These are phyloP conservation scores for Cynaeus angustus DNA, from an alignment of 2,888 invertebrate genomes.

Conservation along the genomic window DNA sequence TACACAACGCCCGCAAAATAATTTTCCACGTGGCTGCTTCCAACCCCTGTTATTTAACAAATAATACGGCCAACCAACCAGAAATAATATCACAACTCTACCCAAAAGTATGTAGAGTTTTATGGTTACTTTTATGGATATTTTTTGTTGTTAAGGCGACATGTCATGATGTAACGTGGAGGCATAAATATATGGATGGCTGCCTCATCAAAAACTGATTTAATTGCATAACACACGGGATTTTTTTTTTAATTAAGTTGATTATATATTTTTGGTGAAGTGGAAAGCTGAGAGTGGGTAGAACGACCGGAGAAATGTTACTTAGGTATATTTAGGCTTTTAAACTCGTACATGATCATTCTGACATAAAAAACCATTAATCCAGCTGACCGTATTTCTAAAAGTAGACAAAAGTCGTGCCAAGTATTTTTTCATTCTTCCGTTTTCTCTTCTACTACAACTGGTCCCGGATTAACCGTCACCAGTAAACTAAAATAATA, in stretches of 20 bases:
- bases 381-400: no score
- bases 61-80: slow-evolving; percentile 68
- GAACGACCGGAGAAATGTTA: no score
- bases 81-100: slow-evolving; percentile 62
- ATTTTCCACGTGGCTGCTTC: slow-evolving; percentile 67
- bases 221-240: slow-evolving; percentile 3
- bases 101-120: slow-evolving; percentile 30
- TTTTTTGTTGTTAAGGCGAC: slow-evolving; percentile 15
- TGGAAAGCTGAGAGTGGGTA: neutral
- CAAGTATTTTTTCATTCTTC: neutral
- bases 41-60: slow-evolving; percentile 67
- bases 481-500: slow-evolving; percentile 32
- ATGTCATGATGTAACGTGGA: slow-evolving; percentile 13
- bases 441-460: neutral
- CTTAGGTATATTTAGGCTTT: no score
- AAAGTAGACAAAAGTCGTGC: no score
- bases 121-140: slow-evolving; percentile 25
- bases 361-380: no score
- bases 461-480: neutral
- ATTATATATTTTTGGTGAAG: neutral
- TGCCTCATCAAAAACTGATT: slow-evolving; percentile 3
- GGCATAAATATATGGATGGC: neutral
- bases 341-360: no score
- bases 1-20: slow-evolving; percentile 70
- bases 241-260: neutral